Evolutionary conservation across 2,797 vertebrate species (phyloP).

Genomic region (Enteromius thamalakanensis): DNA sequence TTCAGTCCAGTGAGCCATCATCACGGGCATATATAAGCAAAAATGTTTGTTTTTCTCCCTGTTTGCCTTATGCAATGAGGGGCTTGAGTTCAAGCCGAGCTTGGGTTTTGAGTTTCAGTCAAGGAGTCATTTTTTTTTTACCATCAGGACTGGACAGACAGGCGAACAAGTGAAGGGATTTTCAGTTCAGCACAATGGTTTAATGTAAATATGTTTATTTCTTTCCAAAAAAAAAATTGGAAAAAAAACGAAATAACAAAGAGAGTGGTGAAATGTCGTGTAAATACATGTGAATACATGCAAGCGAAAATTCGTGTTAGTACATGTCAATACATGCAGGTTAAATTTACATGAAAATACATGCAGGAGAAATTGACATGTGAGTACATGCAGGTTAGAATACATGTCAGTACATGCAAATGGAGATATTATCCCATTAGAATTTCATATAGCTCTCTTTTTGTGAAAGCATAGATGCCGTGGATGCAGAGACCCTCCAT

Average conservation of each 20-base stretch:
- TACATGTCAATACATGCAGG: constrained; percentile 8
- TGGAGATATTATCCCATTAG: constrained; percentile 18
- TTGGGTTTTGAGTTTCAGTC: too few relatives aligned
- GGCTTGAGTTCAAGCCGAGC: too few relatives aligned
- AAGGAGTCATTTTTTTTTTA: too few relatives aligned
- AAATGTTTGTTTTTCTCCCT: background rate
- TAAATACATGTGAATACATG: constrained; percentile 31
- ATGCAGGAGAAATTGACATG: constrained; percentile 20
- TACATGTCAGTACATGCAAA: constrained; percentile 34
- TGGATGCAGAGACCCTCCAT: constrained; percentile 13
- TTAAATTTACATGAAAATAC: constrained; percentile 2
- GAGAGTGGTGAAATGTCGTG: background rate
- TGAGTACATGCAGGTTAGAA: constrained; percentile 17
- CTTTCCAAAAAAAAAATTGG: background rate
- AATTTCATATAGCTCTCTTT: constrained; percentile 56
- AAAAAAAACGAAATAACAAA: background rate
- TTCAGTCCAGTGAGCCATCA: background rate
- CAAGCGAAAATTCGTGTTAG: background rate
- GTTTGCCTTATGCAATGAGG: too few relatives aligned
- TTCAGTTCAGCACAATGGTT: background rate
- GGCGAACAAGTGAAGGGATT: background rate
- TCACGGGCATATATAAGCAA: background rate
- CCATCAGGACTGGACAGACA: background rate
- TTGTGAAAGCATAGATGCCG: constrained; percentile 51
- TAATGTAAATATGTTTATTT: constrained; percentile 9